Evolutionary conservation across 2,888 invertebrate genomes (phyloP), one percentile per base, ranked within the genome.

Genomic region (Ennomos quercinarius): DNA sequence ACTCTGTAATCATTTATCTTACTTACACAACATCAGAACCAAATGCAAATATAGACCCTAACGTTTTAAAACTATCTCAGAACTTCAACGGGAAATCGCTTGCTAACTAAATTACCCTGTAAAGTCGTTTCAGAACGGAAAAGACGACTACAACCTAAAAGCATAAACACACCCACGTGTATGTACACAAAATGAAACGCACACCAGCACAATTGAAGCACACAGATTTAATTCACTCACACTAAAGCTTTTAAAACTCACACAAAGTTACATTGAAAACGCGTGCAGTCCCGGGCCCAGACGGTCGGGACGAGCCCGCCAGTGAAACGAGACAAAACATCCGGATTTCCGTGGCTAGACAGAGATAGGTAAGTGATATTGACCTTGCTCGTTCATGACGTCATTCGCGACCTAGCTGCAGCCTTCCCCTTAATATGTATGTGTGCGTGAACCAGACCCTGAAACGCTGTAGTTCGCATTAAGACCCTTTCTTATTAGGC

Each of bases 381-480:
- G 92, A 92, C 91, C 92, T 92, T 92, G 92, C 88, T 82, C 70
- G 84, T 60, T 40, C 64, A 77, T 93, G 94, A 94, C 94, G 94
- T 94, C 93, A 93, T 89, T 84, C 78, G 80, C 93, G 93, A 94
- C 94, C 93, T 93, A 93, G 94, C 88, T 92, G 91, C 91, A 91
- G 83, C 87, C 63, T 86, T 83, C 78, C 80, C 77, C 64, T 39
- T 73, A 27, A 70, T 74, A 61, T 57, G 60, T 51, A 37, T 62
- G 87, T 84, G 84, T 86, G 87, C 73, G 89, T 90, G 89, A 89
- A 81, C 89, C 89, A 89, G 89, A 90, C 89, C 90, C 86, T 90
- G 90, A 89, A 89, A 76, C 64, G 46, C 62, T 8, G 59, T 76
- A 82, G 72, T 72, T 64, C 67, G 67, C 11, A 64, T 67, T 17